Conservation (phyloP, 2,797 vertebrate species). For the Enoplosus armatus region DNA sequence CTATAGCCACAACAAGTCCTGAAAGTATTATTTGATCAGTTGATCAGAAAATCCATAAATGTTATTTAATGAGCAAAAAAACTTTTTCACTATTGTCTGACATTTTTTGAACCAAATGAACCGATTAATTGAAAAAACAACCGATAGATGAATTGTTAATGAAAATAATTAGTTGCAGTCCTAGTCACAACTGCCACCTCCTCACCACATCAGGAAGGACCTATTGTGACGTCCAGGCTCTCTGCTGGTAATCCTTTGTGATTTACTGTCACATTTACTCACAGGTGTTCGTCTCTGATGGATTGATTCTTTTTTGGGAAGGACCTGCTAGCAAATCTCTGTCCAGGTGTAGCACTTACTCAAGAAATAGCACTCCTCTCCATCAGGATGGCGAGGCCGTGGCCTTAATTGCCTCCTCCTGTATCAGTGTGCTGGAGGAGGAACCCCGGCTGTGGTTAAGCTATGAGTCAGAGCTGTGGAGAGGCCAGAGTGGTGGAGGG, state of each 20-base stretch:
- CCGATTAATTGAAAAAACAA: background rate
- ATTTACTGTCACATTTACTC: constrained; percentile 60
- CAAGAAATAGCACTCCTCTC: constrained; percentile 18
- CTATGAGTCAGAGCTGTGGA: constrained; percentile 47
- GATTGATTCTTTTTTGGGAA: constrained; percentile 50
- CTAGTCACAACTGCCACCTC: background rate
- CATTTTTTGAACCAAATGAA: constrained; percentile 9
- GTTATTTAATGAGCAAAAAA: background rate
- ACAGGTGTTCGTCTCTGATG: constrained; percentile 52
- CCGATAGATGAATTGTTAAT: fast-evolving
- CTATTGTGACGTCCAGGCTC: constrained; percentile 24
- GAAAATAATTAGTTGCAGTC: background rate
- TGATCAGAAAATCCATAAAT: constrained; percentile 3
- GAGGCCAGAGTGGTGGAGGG: constrained; percentile 13
- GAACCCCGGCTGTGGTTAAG: constrained; percentile 34
- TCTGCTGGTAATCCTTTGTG: constrained; percentile 78
- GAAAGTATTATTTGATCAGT: background rate
- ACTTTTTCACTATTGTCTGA: no score
- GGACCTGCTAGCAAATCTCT: constrained; percentile 45
- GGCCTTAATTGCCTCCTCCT: constrained; percentile 54
- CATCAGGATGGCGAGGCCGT: constrained; percentile 28
- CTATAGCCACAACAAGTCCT: constrained; percentile 3
- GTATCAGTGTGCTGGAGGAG: constrained; percentile 35
- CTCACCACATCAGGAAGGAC: constrained; percentile 37
- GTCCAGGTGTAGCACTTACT: constrained; percentile 59